Percentiles rank a stretch among this genome's conserved stretches.
Evolutionary conservation across 2,113 vertebrate genomes (phyloP).

Genomic region (Syngnathus scovelli): DNA sequence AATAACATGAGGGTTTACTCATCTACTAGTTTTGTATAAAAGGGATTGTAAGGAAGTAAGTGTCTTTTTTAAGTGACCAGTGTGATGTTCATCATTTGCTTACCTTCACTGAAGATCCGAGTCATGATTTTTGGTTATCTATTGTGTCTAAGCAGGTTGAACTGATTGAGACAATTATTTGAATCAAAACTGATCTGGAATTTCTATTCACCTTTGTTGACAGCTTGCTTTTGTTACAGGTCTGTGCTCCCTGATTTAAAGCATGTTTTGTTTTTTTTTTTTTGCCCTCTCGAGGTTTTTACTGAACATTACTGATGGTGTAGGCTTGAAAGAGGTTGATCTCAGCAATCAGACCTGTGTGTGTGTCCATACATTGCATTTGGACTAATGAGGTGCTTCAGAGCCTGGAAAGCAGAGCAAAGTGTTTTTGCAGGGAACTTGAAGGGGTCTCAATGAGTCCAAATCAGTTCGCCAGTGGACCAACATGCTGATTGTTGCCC

Average conservation of each 20-base stretch:
- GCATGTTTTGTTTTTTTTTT: too few relatives aligned
- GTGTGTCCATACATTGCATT: constrained; percentile 37
- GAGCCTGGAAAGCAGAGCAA: constrained; percentile 14
- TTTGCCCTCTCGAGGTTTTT: neutral
- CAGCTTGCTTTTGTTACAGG: neutral
- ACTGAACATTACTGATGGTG: neutral
- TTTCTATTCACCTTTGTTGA: neutral
- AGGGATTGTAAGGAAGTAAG: too few relatives aligned
- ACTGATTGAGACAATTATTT: neutral
- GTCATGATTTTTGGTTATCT: too few relatives aligned
- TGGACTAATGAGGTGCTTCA: constrained; percentile 44
- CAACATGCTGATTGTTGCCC: neutral
- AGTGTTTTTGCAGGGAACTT: constrained; percentile 25
- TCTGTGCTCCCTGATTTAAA: neutral
- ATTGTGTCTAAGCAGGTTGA: neutral
- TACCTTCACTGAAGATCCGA: too few relatives aligned
- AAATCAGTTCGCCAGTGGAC: constrained; percentile 32
- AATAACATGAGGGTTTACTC: too few relatives aligned
- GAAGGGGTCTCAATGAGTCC: constrained; percentile 34
- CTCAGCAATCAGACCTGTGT: constrained; percentile 39
- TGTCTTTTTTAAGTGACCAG: too few relatives aligned
- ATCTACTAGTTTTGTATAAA: too few relatives aligned
- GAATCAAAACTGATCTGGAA: neutral
- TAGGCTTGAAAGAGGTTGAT: constrained; percentile 18
- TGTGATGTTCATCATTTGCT: too few relatives aligned